Conservation (phyloP, 2,113 vertebrate species). For the Aphyosemion australe region DNA sequence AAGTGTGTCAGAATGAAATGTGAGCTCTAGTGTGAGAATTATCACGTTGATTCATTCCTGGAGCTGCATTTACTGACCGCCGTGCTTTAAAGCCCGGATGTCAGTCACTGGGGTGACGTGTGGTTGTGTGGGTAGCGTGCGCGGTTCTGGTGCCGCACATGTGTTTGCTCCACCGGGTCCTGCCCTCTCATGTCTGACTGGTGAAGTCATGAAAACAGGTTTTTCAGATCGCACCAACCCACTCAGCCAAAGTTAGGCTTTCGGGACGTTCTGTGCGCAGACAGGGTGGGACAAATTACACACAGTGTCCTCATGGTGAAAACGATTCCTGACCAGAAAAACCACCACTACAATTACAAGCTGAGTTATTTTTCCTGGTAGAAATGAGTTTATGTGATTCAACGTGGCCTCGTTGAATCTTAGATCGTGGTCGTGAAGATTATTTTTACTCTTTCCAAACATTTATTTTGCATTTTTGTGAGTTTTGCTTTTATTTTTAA, state of each 20-base stretch:
- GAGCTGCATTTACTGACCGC: neutral
- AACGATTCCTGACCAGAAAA: neutral
- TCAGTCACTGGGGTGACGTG: neutral
- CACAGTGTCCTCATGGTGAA: neutral
- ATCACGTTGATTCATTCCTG: too few species aligned
- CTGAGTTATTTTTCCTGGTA: neutral
- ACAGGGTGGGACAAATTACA: slow-evolving; percentile 7
- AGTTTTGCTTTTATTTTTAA: too few species aligned
- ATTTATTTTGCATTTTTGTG: too few species aligned
- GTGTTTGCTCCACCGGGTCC: slow-evolving; percentile 59
- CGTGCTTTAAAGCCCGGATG: too few species aligned
- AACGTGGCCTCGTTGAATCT: neutral
- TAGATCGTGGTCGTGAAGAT: neutral
- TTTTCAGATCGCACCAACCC: slow-evolving; percentile 18
- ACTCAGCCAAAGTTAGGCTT: slow-evolving; percentile 25
- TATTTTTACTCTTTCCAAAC: neutral
- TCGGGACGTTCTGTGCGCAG: slow-evolving; percentile 1
- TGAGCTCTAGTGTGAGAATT: neutral
- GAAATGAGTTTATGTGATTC: neutral
- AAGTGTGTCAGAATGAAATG: slow-evolving; percentile 10
- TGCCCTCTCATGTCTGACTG: slow-evolving; percentile 57
- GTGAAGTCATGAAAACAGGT: slow-evolving; percentile 65
- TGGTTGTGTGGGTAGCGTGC: slow-evolving; percentile 4
- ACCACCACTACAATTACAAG: neutral
- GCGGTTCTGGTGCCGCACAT: slow-evolving; percentile 23